Percentiles rank a stretch among this genome's conserved stretches.
phyloP scores from a whole-genome alignment of 2,113 vertebrate genomes.

The Panthera tigris region DNA sequence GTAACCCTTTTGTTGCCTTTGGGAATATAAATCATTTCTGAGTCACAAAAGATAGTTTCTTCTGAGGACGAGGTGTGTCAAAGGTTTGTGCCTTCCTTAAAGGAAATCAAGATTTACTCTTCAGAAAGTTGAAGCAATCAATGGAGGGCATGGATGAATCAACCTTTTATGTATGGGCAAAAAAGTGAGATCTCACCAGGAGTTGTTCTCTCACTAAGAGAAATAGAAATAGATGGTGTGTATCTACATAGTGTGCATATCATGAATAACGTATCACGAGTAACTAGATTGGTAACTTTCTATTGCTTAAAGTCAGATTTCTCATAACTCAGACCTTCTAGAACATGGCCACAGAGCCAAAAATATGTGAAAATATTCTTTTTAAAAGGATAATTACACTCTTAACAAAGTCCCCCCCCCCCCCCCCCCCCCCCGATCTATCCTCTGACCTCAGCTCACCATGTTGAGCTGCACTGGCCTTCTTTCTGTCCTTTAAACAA shows the following conservation, averaged over 20 bases:
- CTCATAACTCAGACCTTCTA: background rate
- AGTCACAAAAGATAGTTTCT: background rate
- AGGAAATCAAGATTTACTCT: background rate
- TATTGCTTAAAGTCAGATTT: background rate
- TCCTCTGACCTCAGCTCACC: background rate
- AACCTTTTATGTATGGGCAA: background rate
- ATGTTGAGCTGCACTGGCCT: background rate
- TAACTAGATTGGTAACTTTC: background rate
- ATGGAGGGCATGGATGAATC: background rate
- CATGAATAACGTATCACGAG: background rate
- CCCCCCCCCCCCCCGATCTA: background rate
- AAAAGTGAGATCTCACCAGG: background rate
- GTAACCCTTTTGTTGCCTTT: background rate
- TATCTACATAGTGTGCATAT: background rate
- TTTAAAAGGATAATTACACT: background rate
- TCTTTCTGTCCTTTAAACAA: background rate
- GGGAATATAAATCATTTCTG: background rate
- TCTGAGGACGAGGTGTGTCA: background rate
- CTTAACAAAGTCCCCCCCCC: background rate
- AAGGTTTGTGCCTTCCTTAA: background rate
- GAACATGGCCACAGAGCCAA: background rate
- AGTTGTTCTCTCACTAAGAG: background rate
- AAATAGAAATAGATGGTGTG: background rate
- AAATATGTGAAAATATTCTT: background rate
- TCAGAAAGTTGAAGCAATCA: conserved; percentile 1